These are phyloP conservation scores for Penaeus monodon DNA, from an alignment of 2,888 invertebrate genomes.

Conservation along the genomic window DNA sequence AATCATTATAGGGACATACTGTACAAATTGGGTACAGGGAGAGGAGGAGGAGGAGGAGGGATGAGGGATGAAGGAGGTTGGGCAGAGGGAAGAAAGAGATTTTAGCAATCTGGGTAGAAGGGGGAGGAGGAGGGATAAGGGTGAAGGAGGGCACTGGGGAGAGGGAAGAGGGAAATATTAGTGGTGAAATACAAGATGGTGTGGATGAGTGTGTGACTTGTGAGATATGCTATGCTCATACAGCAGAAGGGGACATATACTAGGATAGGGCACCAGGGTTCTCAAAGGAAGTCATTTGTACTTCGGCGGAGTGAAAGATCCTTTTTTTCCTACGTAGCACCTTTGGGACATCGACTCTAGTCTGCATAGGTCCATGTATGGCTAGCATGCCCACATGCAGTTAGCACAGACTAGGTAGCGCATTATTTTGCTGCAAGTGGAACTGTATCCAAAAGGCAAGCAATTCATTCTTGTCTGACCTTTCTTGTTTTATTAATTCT, in stretches of 20 bases:
- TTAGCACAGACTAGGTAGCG: constrained; percentile 40
- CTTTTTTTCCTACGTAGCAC: constrained; percentile 49
- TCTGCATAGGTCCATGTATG: constrained; percentile 35
- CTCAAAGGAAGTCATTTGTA: constrained; percentile 57
- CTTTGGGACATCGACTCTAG: constrained; percentile 38
- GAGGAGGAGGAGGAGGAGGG: too few relatives aligned
- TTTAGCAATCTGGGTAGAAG: too few relatives aligned
- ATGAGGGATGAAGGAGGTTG: too few relatives aligned
- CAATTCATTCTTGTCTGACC: constrained; percentile 17
- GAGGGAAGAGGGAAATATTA: too few relatives aligned
- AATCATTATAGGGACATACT: too few relatives aligned
- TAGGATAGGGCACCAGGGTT: constrained; percentile 58
- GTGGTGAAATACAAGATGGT: too few relatives aligned
- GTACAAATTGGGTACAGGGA: too few relatives aligned
- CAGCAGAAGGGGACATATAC: constrained; percentile 23
- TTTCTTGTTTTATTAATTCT: constrained; percentile 10
- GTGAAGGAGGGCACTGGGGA: too few relatives aligned
- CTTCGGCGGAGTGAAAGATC: constrained; percentile 55
- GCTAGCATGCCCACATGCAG: constrained; percentile 39
- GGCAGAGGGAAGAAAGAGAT: too few relatives aligned
- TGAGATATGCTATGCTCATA: constrained; percentile 1
- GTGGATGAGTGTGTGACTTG: too few relatives aligned
- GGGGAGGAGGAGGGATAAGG: too few relatives aligned
- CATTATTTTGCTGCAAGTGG: constrained; percentile 22
- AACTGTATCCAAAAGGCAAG: constrained; percentile 30